A percentile compares a stretch with the other conserved stretches of the same genome.
Conservation (phyloP, 2,797 vertebrate genomes). For the Lateolabrax maculatus region DNA sequence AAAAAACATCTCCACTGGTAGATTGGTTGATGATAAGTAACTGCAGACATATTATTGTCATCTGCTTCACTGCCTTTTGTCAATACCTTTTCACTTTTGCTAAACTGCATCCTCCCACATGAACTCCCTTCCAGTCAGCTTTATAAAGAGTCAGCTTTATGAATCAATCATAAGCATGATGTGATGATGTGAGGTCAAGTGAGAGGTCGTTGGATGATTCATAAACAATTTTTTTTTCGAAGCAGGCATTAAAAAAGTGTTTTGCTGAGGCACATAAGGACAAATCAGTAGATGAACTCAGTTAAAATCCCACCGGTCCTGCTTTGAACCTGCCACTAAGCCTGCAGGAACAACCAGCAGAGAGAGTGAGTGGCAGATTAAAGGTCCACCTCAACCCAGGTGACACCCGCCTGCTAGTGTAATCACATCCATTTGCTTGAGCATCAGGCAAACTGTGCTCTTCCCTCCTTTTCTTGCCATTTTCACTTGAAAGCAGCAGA, state of each 20-base stretch:
- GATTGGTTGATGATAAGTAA: neutral
- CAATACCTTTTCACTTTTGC: neutral
- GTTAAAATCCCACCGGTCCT: slow-evolving; percentile 9
- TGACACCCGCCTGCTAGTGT: slow-evolving; percentile 28
- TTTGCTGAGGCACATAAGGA: slow-evolving; percentile 34
- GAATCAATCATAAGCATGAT: slow-evolving; percentile 28
- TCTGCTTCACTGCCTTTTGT: slow-evolving; percentile 20
- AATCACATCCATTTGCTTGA: slow-evolving; percentile 5
- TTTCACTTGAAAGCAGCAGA: slow-evolving; percentile 38
- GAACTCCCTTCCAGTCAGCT: slow-evolving; percentile 4
- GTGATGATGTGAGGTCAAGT: slow-evolving; percentile 32
- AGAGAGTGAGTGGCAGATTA: slow-evolving; percentile 36
- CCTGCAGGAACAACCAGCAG: slow-evolving; percentile 18
- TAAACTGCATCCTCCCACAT: neutral
- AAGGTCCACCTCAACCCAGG: slow-evolving; percentile 31
- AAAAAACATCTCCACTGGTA: neutral
- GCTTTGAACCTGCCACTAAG: slow-evolving; percentile 37
- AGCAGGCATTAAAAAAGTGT: slow-evolving; percentile 18
- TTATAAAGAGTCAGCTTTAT: slow-evolving; percentile 3
- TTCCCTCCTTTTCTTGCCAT: slow-evolving; percentile 24
- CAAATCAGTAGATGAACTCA: slow-evolving; percentile 13
- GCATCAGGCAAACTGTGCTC: slow-evolving; percentile 3
- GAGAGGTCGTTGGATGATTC: slow-evolving; percentile 31
- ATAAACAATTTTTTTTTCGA: slow-evolving; percentile 4
- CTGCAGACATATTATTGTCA: neutral